These are phyloP conservation scores for Stenodera caucasica DNA, from an alignment of 2,888 invertebrate genomes.

Conservation along the genomic window DNA sequence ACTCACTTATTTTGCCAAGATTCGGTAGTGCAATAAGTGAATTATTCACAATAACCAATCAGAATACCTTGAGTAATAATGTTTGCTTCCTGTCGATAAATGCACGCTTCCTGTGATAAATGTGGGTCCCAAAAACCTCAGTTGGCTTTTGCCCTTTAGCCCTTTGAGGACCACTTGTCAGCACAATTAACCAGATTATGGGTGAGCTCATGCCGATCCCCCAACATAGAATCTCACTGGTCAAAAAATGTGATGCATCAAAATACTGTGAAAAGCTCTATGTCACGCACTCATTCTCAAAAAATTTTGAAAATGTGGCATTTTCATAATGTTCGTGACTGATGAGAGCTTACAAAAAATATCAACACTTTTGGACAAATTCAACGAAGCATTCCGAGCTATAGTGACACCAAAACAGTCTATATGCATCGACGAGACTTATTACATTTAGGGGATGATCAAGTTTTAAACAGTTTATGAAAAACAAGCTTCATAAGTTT, in stretches of 20 bases:
- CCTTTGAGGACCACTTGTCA: too few relatives aligned
- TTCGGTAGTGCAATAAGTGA: too few relatives aligned
- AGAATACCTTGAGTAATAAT: too few relatives aligned
- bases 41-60: too few relatives aligned
- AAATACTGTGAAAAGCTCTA: too few relatives aligned
- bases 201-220: slow-evolving; percentile 29
- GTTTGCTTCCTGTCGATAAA: too few relatives aligned
- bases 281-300: slow-evolving; percentile 13
- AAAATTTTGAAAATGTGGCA: slow-evolving; percentile 18
- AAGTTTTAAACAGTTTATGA: slow-evolving; percentile 28
- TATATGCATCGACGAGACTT: slow-evolving; percentile 37
- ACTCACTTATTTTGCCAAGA: too few relatives aligned
- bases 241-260: too few relatives aligned
- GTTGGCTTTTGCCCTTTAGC: too few relatives aligned
- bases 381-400: slow-evolving; percentile 30
- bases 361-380: slow-evolving; percentile 17
- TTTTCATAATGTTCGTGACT: slow-evolving; percentile 25
- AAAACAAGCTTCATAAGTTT: slow-evolving; percentile 35
- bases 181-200: too few relatives aligned
- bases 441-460: slow-evolving; percentile 39
- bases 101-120: too few relatives aligned
- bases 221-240: slow-evolving; percentile 19
- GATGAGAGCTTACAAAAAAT: slow-evolving; percentile 23
- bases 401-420: slow-evolving; percentile 28
- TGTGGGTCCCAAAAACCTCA: too few relatives aligned